phyloP scores from a whole-genome alignment of 2,797 vertebrate species.

The Lacerta bilineata region DNA sequence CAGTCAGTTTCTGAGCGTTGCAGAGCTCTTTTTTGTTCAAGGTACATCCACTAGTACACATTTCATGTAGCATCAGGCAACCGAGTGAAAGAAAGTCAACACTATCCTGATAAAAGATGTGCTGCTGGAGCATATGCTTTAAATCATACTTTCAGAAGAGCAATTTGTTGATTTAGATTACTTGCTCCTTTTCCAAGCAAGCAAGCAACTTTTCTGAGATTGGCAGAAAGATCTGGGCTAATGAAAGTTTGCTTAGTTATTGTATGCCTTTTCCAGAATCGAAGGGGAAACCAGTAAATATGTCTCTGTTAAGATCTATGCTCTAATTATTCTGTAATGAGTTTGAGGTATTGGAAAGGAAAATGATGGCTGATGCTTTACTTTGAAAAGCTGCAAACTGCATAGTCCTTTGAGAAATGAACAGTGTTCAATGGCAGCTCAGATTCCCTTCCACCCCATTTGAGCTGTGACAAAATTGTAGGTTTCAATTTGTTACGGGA shows the following conservation, averaged over 20 bases:
- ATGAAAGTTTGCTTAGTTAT: slow-evolving; percentile 59
- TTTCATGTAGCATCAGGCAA: not conserved
- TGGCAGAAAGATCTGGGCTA: slow-evolving; percentile 30
- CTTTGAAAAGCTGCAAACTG: slow-evolving; percentile 45
- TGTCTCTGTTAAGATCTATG: slow-evolving; percentile 57
- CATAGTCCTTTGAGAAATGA: not conserved
- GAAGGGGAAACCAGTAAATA: slow-evolving; percentile 60
- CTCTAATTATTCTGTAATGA: slow-evolving; percentile 60
- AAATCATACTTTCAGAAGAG: slow-evolving; percentile 32
- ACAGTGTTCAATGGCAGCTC: slow-evolving; percentile 40
- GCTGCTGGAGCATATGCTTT: not conserved
- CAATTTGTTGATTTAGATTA: slow-evolving; percentile 55
- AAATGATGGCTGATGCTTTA: slow-evolving; percentile 27
- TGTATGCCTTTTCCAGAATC: slow-evolving; percentile 44
- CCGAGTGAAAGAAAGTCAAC: not conserved
- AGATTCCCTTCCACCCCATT: not conserved
- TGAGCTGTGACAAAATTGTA: slow-evolving; percentile 27
- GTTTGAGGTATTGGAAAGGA: slow-evolving; percentile 53
- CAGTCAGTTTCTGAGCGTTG: too few relatives aligned
- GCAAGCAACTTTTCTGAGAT: slow-evolving; percentile 55
- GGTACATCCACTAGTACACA: not conserved
- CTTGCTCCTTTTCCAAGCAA: slow-evolving; percentile 48
- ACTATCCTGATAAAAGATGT: not conserved
- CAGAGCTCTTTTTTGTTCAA: too few relatives aligned
- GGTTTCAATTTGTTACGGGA: not conserved